Evolutionary conservation across 2,797 vertebrate species (phyloP).

Genomic region (Anolis apletophallus): DNA sequence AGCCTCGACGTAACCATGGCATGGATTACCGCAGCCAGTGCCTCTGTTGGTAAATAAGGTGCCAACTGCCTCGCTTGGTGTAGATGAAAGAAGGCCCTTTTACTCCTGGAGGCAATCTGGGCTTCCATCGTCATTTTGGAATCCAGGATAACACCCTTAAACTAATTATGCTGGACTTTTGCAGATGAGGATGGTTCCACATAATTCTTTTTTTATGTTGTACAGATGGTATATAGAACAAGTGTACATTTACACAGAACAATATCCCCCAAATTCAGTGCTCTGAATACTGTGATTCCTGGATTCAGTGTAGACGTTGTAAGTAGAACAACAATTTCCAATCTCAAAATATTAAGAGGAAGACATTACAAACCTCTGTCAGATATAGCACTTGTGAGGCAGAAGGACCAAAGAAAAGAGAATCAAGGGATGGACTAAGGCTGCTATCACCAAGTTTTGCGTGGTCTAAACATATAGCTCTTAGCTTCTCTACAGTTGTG

Average conservation of each 20-base stretch:
- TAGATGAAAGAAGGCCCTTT: too few relatives aligned
- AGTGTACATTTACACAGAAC: neutral
- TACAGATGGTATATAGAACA: neutral
- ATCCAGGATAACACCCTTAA: too few relatives aligned
- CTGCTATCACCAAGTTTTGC: slow-evolving; percentile 99
- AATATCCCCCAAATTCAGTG: neutral
- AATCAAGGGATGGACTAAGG: slow-evolving; percentile 96
- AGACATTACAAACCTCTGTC: slow-evolving; percentile 89
- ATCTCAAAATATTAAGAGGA: slow-evolving; percentile 13
- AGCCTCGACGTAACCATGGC: too few relatives aligned
- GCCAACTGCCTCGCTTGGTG: too few relatives aligned
- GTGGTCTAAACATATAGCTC: slow-evolving; percentile 97
- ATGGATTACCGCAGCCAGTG: too few relatives aligned
- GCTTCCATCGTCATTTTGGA: too few relatives aligned
- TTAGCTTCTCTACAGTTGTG: slow-evolving; percentile 95
- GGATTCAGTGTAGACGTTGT: neutral
- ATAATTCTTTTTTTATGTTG: neutral
- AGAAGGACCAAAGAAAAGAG: slow-evolving; percentile 96
- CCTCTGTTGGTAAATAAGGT: too few relatives aligned
- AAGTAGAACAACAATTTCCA: neutral
- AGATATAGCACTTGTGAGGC: slow-evolving; percentile 99
- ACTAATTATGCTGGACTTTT: neutral
- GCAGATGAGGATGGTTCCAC: neutral
- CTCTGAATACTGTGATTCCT: neutral
- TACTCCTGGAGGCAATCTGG: too few relatives aligned